Evolutionary conservation across 37 sponge, comb jelly and placozoan species (phyloP), one percentile per base, ranked within the genome.

Genomic region (Aplysina aerophoba): DNA sequence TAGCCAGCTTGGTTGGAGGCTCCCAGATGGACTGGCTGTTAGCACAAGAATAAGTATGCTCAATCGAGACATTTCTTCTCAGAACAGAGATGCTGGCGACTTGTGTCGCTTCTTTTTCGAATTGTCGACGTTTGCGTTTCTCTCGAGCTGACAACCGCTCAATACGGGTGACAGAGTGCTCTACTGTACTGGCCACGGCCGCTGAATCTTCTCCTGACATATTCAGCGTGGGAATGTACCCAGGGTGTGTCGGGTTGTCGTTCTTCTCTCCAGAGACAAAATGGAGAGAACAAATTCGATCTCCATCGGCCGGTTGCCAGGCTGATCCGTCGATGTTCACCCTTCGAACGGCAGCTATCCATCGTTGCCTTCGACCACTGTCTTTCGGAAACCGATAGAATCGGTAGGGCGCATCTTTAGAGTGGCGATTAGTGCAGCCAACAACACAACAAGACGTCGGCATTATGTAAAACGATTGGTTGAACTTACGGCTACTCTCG

Each of bases 371-470:
- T 75, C 53, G 11, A 75, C 41, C 24, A 22, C 53, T 75, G 78
- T 75, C 53, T 22, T 41, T 75, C 53, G 54, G 54, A 75, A 75
- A 75, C 3, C 25, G 78, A 41, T 75, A 75, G 4, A 75, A 75
- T 53, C 53, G 78, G 25, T 75, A 40, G 4, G n/a, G n/a, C n/a
- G 78, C 50, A 75, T 75, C 78, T 40, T 44, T 75, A 36, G 6
- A 75, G 25, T 75, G 50, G 41, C 53, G 54, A 75, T 75, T 75
- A 54, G 53, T 41, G 38, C 78, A 75, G 25, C 78, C 78, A 75
- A 50, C 78, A 75, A 75, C 78, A 40, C 78, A 75, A 75, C 54
- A 75, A 75, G 78, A 75, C 53, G 78, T 75, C 14, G 78, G 78
- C 78, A 75, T n/a, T n/a, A n/a, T n/a, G n/a, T n/a, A n/a, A n/a